phyloP scores from a whole-genome alignment of 1,140 invertebrate species.

The Nasonia vitripennis region DNA sequence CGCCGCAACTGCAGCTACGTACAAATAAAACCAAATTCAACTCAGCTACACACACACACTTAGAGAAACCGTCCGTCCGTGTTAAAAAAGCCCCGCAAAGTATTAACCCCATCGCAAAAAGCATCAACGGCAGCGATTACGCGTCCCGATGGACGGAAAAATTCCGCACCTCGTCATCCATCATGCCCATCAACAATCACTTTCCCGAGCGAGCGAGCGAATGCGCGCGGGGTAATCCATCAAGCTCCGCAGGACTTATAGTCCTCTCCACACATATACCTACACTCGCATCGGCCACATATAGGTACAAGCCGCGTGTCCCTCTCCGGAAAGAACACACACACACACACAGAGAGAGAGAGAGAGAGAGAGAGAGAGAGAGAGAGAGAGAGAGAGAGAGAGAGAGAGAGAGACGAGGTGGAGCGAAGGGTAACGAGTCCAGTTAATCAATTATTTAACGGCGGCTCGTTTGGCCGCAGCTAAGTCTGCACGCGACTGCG shows the following conservation, averaged over 20 bases:
- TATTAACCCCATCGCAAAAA: not conserved
- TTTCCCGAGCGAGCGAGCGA: not conserved
- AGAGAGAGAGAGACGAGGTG: too few relatives aligned
- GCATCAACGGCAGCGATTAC: not conserved
- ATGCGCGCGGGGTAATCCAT: slow-evolving; percentile 11
- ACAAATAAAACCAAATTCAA: too few relatives aligned
- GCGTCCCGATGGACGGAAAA: not conserved
- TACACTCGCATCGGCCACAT: not conserved
- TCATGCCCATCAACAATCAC: slow-evolving; percentile 36
- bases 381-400: too few relatives aligned
- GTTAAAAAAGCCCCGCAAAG: not conserved
- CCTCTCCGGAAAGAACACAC: not conserved
- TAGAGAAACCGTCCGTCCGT: not conserved
- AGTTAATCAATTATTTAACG: slow-evolving; percentile 52
- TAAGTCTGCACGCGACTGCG: not conserved
- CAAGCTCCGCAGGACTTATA: not conserved
- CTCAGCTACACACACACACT: too few relatives aligned
- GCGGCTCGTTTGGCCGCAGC: not conserved
- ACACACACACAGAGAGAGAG: not conserved
- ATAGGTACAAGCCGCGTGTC: not conserved
- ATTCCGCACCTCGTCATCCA: slow-evolving; percentile 22
- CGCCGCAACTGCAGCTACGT: not conserved
- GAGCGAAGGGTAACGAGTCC: slow-evolving; percentile 29
- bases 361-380: too few relatives aligned
- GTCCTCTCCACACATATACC: not conserved